A percentile compares a stretch with the other conserved stretches of the same genome.
phyloP scores from a whole-genome alignment of 2,113 vertebrate species.

The Rynchops niger region DNA sequence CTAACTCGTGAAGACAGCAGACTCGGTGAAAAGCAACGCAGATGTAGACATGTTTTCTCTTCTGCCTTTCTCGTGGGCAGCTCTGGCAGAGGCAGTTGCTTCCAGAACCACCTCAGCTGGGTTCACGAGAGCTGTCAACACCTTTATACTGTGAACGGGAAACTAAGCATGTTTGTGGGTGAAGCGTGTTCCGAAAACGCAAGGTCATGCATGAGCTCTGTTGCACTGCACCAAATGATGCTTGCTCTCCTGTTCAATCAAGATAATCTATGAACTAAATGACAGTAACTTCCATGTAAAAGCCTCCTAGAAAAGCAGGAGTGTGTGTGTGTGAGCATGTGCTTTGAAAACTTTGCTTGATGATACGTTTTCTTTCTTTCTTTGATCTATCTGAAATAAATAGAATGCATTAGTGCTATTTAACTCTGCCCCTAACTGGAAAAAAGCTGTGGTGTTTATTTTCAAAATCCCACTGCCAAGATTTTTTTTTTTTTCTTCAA shows the following conservation, averaged over 20 bases:
- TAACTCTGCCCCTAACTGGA: constrained; percentile 41
- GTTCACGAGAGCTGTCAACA: background rate
- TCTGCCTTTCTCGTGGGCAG: background rate
- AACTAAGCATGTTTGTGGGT: background rate
- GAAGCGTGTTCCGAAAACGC: background rate
- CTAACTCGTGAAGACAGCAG: background rate
- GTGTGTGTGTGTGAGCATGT: background rate
- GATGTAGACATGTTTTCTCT: background rate
- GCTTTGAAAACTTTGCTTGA: constrained; percentile 69
- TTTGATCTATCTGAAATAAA: constrained; percentile 72
- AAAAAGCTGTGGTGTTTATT: constrained; percentile 52
- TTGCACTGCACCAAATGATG: constrained; percentile 32
- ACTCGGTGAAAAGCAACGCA: background rate
- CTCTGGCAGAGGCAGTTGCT: background rate
- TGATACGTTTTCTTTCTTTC: constrained; percentile 51
- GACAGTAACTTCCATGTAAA: constrained; percentile 65
- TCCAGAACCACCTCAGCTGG: background rate
- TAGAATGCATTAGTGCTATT: constrained; percentile 72
- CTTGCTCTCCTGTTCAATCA: constrained; percentile 22
- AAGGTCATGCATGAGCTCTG: background rate
- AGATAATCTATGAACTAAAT: constrained; percentile 37
- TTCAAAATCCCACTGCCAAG: constrained; percentile 58
- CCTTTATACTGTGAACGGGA: background rate
- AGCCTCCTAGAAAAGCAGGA: background rate
- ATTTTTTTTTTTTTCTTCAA: constrained; percentile 48